These are phyloP conservation scores for Eupithecia pulchellata DNA, from an alignment of 2,888 invertebrate genomes.

Conservation along the genomic window DNA sequence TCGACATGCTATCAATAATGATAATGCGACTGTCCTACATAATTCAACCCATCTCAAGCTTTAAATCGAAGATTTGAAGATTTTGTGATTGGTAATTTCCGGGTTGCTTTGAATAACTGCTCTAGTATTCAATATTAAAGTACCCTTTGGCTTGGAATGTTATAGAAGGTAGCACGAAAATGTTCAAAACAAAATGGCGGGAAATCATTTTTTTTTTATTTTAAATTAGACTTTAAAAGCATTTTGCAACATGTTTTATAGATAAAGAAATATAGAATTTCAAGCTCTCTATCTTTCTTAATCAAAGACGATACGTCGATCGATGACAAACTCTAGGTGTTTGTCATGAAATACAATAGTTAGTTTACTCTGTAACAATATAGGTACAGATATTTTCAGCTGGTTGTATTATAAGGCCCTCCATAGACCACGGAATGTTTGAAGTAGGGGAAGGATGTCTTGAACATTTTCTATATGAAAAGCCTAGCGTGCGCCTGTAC, in stretches of 20 bases:
- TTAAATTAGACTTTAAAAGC: too few species aligned
- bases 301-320: too few species aligned
- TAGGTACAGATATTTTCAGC: not conserved
- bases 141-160: not conserved
- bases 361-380: not conserved
- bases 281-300: too few species aligned
- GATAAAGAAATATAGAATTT: too few species aligned
- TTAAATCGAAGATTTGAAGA: not conserved
- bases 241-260: too few species aligned
- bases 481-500: not conserved
- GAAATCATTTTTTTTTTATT: too few species aligned
- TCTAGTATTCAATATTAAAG: not conserved
- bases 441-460: not conserved
- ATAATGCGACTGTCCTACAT: conserved; percentile 12
- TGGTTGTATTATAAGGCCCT: too few species aligned
- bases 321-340: too few species aligned
- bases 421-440: not conserved
- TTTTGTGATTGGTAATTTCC: not conserved
- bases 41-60: not conserved
- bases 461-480: not conserved
- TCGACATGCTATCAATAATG: conserved; percentile 31
- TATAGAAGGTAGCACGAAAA: too few species aligned
- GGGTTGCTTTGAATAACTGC: not conserved
- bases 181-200: too few species aligned
- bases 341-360: not conserved